Percentiles rank a stretch among this genome's conserved stretches.
These are phyloP conservation scores for Acanthurus leucopareius DNA, from an alignment of 2,797 vertebrate genomes.

Conservation along the genomic window DNA sequence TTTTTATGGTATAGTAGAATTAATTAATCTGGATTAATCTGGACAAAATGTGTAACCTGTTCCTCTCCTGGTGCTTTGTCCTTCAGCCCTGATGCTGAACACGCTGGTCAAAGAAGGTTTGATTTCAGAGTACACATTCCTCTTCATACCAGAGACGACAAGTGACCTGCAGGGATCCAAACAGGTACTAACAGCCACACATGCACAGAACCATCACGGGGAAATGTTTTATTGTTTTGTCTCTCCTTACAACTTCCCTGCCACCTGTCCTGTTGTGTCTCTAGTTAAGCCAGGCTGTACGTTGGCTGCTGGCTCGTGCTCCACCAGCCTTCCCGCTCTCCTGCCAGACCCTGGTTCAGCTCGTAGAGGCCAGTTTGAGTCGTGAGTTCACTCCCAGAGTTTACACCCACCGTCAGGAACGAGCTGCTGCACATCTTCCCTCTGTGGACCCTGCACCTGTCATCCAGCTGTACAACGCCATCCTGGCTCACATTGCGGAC, in stretches of 20 bases:
- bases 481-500: constrained; percentile 88
- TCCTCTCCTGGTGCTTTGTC: constrained; percentile 2
- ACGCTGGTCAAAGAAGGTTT: constrained; percentile 90
- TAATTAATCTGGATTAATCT: background rate
- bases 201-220: background rate
- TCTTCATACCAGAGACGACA: constrained; percentile 88
- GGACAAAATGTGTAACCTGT: background rate
- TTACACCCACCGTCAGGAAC: constrained; percentile 85
- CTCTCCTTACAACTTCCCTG: background rate
- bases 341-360: constrained; percentile 90
- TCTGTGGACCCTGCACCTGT: constrained; percentile 88
- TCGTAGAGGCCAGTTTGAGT: constrained; percentile 88
- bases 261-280: background rate
- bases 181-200: constrained; percentile 81
- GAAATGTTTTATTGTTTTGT: no score
- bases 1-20: background rate
- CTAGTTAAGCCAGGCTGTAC: constrained; percentile 87
- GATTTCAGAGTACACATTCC: constrained; percentile 89
- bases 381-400: constrained; percentile 89
- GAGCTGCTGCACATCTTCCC: constrained; percentile 79
- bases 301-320: constrained; percentile 90
- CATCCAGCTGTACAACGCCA: constrained; percentile 90
- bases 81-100: constrained; percentile 90
- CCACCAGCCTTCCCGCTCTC: constrained; percentile 83
- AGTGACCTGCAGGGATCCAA: constrained; percentile 89